Percentiles rank a stretch among this genome's conserved stretches.
phyloP scores from a whole-genome alignment of 2,113 vertebrate species.

The Manacus vitellinus region DNA sequence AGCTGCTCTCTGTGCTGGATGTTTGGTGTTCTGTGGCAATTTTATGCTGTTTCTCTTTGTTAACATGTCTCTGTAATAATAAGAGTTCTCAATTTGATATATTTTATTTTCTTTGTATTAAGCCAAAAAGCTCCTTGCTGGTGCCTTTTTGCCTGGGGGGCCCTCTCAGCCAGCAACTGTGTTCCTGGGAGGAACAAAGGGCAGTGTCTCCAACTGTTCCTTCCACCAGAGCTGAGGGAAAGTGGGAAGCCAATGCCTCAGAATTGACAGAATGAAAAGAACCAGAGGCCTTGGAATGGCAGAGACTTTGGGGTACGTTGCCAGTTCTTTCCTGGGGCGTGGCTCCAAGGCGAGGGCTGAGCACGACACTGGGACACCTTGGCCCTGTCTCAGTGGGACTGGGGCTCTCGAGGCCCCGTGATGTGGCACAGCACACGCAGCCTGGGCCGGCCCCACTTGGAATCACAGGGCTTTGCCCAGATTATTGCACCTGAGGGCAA shows the following conservation, averaged over 20 bases:
- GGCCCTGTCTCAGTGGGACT: accelerated
- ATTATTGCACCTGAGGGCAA: neutral
- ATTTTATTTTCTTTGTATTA: slow-evolving; percentile 41
- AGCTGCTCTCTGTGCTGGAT: slow-evolving; percentile 65
- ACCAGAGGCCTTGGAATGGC: neutral
- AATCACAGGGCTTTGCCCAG: neutral
- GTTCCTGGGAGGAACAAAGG: neutral
- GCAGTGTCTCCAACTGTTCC: neutral
- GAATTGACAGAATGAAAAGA: neutral
- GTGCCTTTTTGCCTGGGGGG: slow-evolving; percentile 61
- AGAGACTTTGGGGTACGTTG: neutral
- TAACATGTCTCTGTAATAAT: slow-evolving; percentile 55
- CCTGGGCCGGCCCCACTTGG: neutral
- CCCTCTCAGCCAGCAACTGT: neutral
- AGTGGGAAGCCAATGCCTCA: neutral
- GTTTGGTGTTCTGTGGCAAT: slow-evolving; percentile 51
- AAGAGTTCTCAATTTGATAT: slow-evolving; percentile 56
- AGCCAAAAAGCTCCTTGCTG: slow-evolving; percentile 61
- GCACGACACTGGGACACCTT: accelerated
- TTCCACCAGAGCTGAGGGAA: neutral
- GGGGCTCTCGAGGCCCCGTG: neutral
- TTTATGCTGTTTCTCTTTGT: slow-evolving; percentile 65
- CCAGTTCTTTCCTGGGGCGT: neutral
- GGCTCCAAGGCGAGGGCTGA: neutral
- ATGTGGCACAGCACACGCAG: neutral